A percentile compares a stretch with the other conserved stretches of the same genome.
Evolutionary conservation across 1,140 invertebrate genomes (phyloP).

Genomic region (Tyrophagus putrescentiae): DNA sequence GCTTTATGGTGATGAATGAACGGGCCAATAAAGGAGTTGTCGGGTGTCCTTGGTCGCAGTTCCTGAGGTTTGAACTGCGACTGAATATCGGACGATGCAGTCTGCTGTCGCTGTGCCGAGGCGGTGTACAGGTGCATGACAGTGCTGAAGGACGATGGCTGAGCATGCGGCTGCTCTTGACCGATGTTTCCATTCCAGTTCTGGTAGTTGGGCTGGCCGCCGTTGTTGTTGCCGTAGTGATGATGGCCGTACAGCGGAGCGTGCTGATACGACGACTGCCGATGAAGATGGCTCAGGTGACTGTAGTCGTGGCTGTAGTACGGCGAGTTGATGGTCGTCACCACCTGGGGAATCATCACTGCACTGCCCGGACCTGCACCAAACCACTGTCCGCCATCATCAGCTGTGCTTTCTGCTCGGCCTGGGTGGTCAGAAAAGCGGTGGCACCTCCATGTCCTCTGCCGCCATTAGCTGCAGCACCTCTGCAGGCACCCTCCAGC

Average conservation of each 20-base stretch:
- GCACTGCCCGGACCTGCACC: not conserved
- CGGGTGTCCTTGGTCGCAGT: not conserved
- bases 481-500: too few relatives aligned
- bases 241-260: not conserved
- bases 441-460: too few relatives aligned
- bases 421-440: not conserved
- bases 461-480: too few relatives aligned
- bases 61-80: not conserved
- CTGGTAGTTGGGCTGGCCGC: too few relatives aligned
- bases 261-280: not conserved
- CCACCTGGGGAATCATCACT: too few relatives aligned
- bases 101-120: not conserved
- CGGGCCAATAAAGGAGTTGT: not conserved
- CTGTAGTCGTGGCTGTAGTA: not conserved
- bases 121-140: not conserved
- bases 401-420: not conserved
- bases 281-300: not conserved
- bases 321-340: not conserved
- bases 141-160: too few relatives aligned
- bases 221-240: too few relatives aligned
- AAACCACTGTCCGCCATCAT: not conserved
- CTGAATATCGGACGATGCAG: not conserved
- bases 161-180: too few relatives aligned
- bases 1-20: not conserved
- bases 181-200: too few relatives aligned